phyloP scores from a whole-genome alignment of 1,140 invertebrate genomes.

The Nasonia giraulti region DNA sequence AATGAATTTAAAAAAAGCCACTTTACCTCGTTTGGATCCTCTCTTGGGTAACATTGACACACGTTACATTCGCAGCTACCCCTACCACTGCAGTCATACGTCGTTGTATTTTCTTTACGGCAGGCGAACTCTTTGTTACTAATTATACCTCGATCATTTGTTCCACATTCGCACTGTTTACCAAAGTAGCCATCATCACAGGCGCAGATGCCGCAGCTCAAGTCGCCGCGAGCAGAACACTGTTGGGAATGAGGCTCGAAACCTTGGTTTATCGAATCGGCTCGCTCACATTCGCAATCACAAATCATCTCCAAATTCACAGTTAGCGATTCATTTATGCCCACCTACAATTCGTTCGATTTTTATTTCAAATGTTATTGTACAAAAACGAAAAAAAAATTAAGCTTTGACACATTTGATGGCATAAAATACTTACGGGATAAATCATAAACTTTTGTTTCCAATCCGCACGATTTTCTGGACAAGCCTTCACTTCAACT shows the following conservation, averaged over 20 bases:
- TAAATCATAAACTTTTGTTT: constrained; percentile 90
- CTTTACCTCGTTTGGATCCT: constrained; percentile 75
- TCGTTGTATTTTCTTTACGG: constrained; percentile 81
- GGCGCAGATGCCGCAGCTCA: constrained; percentile 91
- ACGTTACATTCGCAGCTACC: constrained; percentile 88
- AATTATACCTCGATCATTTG: constrained; percentile 68
- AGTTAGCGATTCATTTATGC: constrained; percentile 89
- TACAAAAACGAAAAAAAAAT: not conserved
- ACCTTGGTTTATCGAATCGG: constrained; percentile 64
- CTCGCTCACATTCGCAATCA: constrained; percentile 89
- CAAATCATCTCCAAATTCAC: constrained; percentile 93
- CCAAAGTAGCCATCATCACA: constrained; percentile 88
- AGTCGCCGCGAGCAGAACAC: constrained; percentile 81
- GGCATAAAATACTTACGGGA: constrained; percentile 75
- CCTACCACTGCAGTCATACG: constrained; percentile 83
- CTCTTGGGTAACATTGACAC: constrained; percentile 81
- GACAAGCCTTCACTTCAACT: constrained; percentile 84
- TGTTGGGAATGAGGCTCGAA: constrained; percentile 74
- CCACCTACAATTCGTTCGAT: constrained; percentile 73
- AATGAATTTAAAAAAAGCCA: not conserved
- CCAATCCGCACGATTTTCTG: constrained; percentile 84
- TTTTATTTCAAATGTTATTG: not conserved
- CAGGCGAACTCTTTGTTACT: constrained; percentile 79
- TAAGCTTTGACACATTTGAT: too few relatives aligned
- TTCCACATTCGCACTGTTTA: constrained; percentile 89